A percentile compares a stretch with the other conserved stretches of the same genome.
Conservation (phyloP, 2,113 vertebrate species). For the Rousettus leschenaultii region DNA sequence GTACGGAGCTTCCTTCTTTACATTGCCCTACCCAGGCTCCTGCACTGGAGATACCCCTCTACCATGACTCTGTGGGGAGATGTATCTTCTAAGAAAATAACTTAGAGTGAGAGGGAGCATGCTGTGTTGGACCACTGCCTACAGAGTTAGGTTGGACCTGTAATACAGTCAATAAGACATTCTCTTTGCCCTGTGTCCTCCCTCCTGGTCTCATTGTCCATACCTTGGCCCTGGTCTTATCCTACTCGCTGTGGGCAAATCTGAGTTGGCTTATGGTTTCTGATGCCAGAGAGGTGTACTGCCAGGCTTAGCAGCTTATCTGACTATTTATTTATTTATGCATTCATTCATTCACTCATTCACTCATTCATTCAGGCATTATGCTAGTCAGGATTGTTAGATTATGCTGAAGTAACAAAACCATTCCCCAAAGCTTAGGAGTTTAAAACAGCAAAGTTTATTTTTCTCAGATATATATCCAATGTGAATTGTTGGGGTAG, state of each 20-base stretch:
- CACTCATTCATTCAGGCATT: neutral
- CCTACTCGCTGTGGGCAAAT: neutral
- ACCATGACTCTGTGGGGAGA: neutral
- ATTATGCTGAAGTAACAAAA: neutral
- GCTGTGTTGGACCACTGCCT: neutral
- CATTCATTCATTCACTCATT: neutral
- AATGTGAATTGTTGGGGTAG: neutral
- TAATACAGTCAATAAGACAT: neutral
- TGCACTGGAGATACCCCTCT: neutral
- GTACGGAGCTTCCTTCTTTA: neutral
- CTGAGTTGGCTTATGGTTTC: neutral
- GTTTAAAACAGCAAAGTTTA: neutral
- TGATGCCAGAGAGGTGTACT: neutral
- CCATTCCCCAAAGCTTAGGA: neutral
- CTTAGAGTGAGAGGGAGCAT: neutral
- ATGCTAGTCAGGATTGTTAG: neutral
- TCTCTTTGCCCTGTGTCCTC: neutral
- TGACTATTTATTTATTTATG: neutral
- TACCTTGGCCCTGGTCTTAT: neutral
- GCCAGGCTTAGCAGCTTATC: neutral
- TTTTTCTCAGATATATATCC: neutral
- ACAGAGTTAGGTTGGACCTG: neutral
- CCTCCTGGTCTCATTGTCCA: neutral
- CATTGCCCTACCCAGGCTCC: neutral
- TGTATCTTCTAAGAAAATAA: neutral